A percentile compares a stretch with the other conserved stretches of the same genome.
These are phyloP conservation scores for Diaphora mendica DNA, from an alignment of 2,888 invertebrate species.

Conservation along the genomic window DNA sequence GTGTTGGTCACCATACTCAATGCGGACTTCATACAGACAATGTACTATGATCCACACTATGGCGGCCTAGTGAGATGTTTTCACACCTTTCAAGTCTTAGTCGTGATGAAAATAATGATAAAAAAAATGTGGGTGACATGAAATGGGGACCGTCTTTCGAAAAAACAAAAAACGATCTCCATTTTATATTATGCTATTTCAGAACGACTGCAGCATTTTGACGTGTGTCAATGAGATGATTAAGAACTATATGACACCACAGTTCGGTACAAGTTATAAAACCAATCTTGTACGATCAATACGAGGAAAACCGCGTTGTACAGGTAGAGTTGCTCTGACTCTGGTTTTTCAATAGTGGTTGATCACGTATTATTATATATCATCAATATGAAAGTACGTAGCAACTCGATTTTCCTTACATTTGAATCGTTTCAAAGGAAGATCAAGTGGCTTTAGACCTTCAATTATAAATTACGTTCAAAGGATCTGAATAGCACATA, in stretches of 20 bases:
- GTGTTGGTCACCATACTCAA: too few species aligned
- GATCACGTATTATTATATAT: slow-evolving; percentile 26
- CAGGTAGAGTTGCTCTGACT: background rate
- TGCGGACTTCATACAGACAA: too few species aligned
- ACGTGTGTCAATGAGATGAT: background rate
- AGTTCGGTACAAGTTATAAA: background rate
- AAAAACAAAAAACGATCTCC: background rate
- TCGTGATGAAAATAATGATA: too few species aligned
- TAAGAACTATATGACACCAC: background rate
- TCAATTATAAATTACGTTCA: slow-evolving; percentile 63
- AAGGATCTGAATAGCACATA: slow-evolving; percentile 60
- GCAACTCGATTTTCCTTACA: slow-evolving; percentile 33
- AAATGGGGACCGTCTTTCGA: too few species aligned
- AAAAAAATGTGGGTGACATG: too few species aligned
- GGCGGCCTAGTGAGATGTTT: too few species aligned
- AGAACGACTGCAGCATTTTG: background rate
- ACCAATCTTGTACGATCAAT: background rate
- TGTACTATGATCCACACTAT: too few species aligned
- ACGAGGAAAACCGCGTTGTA: background rate
- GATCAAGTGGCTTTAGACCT: slow-evolving; percentile 55
- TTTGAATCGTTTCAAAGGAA: slow-evolving; percentile 53
- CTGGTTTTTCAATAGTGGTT: slow-evolving; percentile 16
- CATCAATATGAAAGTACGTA: slow-evolving; percentile 25
- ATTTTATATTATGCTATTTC: background rate
- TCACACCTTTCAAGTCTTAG: too few species aligned